A percentile compares a stretch with the other conserved stretches of the same genome.
Conservation (phyloP, 2,888 invertebrate species). For the Cryptus armator region DNA sequence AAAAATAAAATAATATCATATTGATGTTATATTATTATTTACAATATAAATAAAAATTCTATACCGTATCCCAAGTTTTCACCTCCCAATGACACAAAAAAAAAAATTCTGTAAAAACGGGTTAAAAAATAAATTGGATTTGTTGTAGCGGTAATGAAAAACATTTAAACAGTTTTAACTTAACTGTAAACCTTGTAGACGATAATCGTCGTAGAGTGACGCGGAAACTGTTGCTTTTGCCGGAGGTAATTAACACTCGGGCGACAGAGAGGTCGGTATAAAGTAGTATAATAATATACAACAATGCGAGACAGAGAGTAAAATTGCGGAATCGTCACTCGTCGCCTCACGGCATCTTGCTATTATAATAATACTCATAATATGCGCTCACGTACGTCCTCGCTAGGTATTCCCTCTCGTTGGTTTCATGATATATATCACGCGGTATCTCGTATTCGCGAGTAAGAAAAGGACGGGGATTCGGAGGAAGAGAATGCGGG, state of each 20-base stretch:
- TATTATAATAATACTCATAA: conserved; percentile 17
- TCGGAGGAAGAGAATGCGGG: conserved; percentile 24
- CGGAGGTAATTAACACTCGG: conserved; percentile 3
- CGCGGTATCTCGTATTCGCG: conserved; percentile 21
- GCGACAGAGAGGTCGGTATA: too few species aligned
- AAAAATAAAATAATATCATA: too few species aligned
- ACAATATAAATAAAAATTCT: too few species aligned
- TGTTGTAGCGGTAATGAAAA: background rate
- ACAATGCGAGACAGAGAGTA: background rate
- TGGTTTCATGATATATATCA: background rate
- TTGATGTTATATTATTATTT: too few species aligned
- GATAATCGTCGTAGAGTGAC: background rate
- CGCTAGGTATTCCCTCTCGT: background rate
- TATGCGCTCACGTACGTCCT: conserved; percentile 16
- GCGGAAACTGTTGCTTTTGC: background rate
- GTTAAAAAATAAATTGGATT: too few species aligned
- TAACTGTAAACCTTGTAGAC: background rate
- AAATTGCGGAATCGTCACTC: conserved; percentile 32
- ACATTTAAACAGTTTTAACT: background rate
- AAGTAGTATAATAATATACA: conserved; percentile 18
- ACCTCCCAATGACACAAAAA: background rate
- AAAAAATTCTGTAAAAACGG: background rate
- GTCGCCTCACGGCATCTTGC: conserved; percentile 8
- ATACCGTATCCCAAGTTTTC: too few species aligned
- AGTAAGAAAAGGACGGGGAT: background rate